Conservation (phyloP, 2,888 invertebrate species). For the Lottia scabra region DNA sequence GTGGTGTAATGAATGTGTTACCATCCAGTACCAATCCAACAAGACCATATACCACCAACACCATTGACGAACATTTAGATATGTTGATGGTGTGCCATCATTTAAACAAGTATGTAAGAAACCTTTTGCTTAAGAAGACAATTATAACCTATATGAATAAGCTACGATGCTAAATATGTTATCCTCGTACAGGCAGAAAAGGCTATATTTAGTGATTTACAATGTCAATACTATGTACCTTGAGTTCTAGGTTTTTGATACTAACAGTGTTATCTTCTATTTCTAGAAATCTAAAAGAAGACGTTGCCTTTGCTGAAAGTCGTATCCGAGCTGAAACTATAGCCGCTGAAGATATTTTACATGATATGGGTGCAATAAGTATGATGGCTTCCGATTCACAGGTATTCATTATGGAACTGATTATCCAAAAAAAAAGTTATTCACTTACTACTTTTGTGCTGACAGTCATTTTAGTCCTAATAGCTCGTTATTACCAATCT, state of each 20-base stretch:
- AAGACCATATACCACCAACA: slow-evolving; percentile 63
- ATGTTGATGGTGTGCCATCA: slow-evolving; percentile 68
- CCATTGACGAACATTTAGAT: slow-evolving; percentile 65
- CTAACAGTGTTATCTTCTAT: neutral
- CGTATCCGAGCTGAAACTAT: slow-evolving; percentile 66
- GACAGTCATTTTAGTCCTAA: too few species aligned
- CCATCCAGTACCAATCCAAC: slow-evolving; percentile 67
- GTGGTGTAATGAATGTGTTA: slow-evolving; percentile 57
- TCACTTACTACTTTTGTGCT: too few species aligned
- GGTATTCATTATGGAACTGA: slow-evolving; percentile 44
- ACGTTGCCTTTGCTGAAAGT: slow-evolving; percentile 65
- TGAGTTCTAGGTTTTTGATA: too few species aligned
- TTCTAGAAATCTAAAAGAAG: slow-evolving; percentile 62
- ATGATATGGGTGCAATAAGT: slow-evolving; percentile 67
- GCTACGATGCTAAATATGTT: too few species aligned
- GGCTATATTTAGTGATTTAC: too few species aligned
- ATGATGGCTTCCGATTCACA: slow-evolving; percentile 66
- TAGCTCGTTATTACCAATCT: too few species aligned
- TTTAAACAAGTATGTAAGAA: slow-evolving; percentile 65
- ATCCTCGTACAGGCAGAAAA: too few species aligned
- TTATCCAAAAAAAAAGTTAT: too few species aligned
- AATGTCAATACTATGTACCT: too few species aligned
- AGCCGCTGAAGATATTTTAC: slow-evolving; percentile 66
- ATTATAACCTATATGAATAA: too few species aligned
- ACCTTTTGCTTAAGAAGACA: too few species aligned